Base-by-base conservation (phyloP, 2,113 vertebrate species). In the Taurulus bubalis region DNA sequence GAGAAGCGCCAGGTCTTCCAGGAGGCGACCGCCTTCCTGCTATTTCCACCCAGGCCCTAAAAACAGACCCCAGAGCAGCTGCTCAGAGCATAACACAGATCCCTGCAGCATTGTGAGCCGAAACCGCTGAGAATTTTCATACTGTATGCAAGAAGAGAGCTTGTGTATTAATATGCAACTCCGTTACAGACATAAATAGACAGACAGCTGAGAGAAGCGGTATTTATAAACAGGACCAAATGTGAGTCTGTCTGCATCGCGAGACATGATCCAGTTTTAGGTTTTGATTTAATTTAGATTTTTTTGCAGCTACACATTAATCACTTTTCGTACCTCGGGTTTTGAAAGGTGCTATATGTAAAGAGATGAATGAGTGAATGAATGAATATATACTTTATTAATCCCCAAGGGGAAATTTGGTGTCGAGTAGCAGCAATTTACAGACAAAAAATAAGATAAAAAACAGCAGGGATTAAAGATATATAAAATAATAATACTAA, bases 1-100 rank as follows among this genome's bases (percentile, higher is more conserved):
- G 22, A 53, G 40, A 65, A 70, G 47, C 0, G 22, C 4, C 34
- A 38, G 60, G 0, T 82, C 63, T 51, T 89, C 32, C 20, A 30
- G 47, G 65, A 56, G 74, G 72, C 10, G 0, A 53, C 47, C 24
- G 53, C 26, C 47, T 53, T 53, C 26, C 15, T 26, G 34, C 84
- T 93, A 93, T 92, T 93, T 94, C 73, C 81, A 91, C 40, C 59
- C 71, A 18, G 55, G 18, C 5, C 67, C 88, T 89, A 85, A 90
- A 92, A 90, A 85, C 86, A 88, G 84, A 88, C 32, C 79, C 11
- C 63, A 67, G 86, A 88, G 77, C 92, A 90, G 89, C 93, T 91
- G 90, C 32, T 89, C 40, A 76, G n/a, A 68, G 36, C 65, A 63
- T 2, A 73, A 69, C 59, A 62, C 38, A 83, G 59, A 76, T 22